A percentile compares a stretch with the other conserved stretches of the same genome.
These are phyloP conservation scores for Eurois occulta DNA, from an alignment of 2,888 invertebrate species.

Conservation along the genomic window DNA sequence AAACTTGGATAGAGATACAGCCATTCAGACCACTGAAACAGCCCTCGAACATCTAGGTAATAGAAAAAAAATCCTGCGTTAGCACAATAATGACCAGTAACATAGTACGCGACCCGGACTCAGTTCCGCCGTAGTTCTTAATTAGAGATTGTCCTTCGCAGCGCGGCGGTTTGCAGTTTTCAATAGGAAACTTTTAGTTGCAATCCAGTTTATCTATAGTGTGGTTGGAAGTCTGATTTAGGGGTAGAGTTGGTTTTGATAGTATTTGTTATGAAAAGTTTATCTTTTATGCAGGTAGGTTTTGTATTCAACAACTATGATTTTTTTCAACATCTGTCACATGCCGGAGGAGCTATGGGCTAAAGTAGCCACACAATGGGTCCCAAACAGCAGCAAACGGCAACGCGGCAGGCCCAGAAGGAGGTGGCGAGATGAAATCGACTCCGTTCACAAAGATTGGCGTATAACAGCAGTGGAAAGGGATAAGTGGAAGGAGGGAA, in stretches of 20 bases:
- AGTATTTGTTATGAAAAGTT: background rate
- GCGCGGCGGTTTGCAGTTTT: constrained; percentile 70
- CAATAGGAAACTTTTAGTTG: constrained; percentile 76
- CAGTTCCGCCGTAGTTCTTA: constrained; percentile 68
- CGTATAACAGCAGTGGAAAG: too few relatives aligned
- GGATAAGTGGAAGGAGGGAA: too few relatives aligned
- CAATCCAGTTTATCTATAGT: constrained; percentile 65
- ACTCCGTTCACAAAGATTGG: too few relatives aligned
- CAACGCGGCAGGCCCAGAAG: too few relatives aligned
- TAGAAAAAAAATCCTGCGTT: background rate
- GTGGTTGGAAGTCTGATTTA: constrained; percentile 43
- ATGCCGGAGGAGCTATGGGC: too few relatives aligned
- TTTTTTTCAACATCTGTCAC: too few relatives aligned
- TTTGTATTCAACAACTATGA: background rate
- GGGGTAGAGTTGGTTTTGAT: constrained; percentile 15
- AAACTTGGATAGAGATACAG: too few relatives aligned
- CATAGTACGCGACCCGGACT: constrained; percentile 32
- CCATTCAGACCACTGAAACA: background rate
- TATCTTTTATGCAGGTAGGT: background rate
- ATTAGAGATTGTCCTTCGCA: constrained; percentile 77
- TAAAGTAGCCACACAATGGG: too few relatives aligned
- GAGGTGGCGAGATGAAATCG: too few relatives aligned
- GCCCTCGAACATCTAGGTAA: background rate
- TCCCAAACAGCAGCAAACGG: too few relatives aligned
- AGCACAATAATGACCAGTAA: constrained; percentile 18